Evolutionary conservation across 2,113 vertebrate species (phyloP).

Genomic region (Nothoprocta perdicaria): DNA sequence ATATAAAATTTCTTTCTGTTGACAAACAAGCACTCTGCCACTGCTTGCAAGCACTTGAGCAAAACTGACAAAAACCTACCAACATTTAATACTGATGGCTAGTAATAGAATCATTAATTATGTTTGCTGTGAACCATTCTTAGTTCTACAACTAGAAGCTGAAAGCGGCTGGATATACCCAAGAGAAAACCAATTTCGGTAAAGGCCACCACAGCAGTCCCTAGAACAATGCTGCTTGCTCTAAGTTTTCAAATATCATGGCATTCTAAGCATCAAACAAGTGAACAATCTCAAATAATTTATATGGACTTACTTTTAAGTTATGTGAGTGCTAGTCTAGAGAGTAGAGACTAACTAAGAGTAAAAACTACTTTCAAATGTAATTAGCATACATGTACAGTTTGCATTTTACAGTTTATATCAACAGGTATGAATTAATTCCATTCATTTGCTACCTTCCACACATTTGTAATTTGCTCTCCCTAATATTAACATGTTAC

Average conservation of each 20-base stretch:
- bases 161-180: neutral
- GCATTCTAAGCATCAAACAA: neutral
- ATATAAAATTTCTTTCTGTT: neutral
- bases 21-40: neutral
- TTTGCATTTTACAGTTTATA: neutral
- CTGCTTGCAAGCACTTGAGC: neutral
- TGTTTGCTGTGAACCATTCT: neutral
- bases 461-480: neutral
- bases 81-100: neutral
- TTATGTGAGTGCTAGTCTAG: neutral
- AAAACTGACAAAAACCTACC: neutral
- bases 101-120: neutral
- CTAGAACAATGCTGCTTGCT: neutral
- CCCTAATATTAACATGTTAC: neutral
- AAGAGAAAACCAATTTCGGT: neutral
- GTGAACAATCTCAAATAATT: neutral
- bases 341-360: neutral
- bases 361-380: neutral
- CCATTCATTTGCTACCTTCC: constrained; percentile 7
- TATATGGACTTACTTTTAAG: neutral
- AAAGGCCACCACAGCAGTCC: neutral
- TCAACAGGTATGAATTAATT: neutral
- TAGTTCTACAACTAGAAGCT: neutral
- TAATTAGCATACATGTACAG: neutral
- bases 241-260: neutral